Conservation (phyloP, 2,113 vertebrate genomes). For the Ginglymostoma cirratum region DNA sequence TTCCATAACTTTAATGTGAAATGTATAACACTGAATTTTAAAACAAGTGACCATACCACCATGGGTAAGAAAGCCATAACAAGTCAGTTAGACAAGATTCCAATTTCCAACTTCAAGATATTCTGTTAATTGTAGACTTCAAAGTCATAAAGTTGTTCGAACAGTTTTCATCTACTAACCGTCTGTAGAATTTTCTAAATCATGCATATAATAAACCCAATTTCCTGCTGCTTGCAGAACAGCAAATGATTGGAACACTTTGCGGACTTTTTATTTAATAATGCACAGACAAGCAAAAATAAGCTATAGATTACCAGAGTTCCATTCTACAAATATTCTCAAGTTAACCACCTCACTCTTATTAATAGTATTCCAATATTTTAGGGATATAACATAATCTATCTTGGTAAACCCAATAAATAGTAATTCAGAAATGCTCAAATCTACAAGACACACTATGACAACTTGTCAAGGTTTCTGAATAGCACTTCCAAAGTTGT, state of each 20-base stretch:
- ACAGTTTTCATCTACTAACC: constrained; percentile 48
- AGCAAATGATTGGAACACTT: not conserved
- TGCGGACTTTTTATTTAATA: not conserved
- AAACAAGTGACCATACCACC: constrained; percentile 54
- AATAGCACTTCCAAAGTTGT: not conserved
- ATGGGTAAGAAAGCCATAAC: constrained; percentile 63
- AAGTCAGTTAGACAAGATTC: constrained; percentile 63
- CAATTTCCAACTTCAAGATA: constrained; percentile 61
- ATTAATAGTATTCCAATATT: not conserved
- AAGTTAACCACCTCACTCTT: not conserved
- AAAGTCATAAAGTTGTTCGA: constrained; percentile 63
- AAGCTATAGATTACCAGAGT: not conserved
- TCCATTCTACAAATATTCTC: not conserved
- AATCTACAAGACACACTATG: not conserved
- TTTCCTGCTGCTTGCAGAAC: constrained; percentile 44
- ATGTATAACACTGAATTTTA: not conserved
- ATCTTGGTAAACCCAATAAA: not conserved
- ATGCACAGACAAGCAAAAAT: not conserved
- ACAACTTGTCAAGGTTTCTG: not conserved
- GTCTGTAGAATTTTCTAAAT: constrained; percentile 61
- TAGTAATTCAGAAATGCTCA: not conserved
- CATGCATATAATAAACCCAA: constrained; percentile 46
- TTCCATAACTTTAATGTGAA: not conserved
- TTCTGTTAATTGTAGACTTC: constrained; percentile 77
- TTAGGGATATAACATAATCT: not conserved